phyloP scores from a whole-genome alignment of 1,140 invertebrate genomes.

The Panagrolaimus sp. region DNA sequence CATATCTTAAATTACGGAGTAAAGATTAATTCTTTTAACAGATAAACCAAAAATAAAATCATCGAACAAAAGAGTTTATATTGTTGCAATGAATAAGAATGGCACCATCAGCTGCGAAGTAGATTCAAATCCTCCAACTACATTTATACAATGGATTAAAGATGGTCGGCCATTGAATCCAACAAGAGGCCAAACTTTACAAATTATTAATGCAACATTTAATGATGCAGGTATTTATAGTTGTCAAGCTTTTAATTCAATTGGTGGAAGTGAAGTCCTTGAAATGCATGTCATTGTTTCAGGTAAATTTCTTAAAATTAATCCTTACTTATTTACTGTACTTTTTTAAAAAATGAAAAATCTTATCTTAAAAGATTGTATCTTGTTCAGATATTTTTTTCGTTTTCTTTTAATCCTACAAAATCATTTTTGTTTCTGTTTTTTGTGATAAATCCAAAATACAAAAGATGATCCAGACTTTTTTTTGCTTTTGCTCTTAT shows the following conservation, averaged over 20 bases:
- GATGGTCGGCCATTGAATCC: constrained; percentile 41
- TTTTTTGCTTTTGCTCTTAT: no score
- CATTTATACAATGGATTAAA: constrained; percentile 44
- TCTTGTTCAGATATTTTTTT: no score
- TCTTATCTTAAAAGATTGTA: no score
- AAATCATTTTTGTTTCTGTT: no score
- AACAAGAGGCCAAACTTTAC: background rate
- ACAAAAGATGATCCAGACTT: no score
- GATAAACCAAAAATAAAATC: constrained; percentile 44
- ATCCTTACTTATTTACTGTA: constrained; percentile 30
- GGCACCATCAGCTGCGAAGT: constrained; percentile 27
- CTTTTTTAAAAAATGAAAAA: background rate
- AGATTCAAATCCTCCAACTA: constrained; percentile 45
- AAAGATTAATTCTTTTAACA: constrained; percentile 24
- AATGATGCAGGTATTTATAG: constrained; percentile 46
- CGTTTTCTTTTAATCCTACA: no score
- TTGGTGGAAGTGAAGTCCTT: constrained; percentile 39
- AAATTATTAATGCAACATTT: constrained; percentile 17
- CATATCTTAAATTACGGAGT: background rate
- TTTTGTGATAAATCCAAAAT: no score
- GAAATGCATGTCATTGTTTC: constrained; percentile 33
- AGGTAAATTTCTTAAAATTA: constrained; percentile 20
- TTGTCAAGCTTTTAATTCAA: constrained; percentile 45
- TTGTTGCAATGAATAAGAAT: constrained; percentile 31
- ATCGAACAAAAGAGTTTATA: constrained; percentile 23